Evolutionary conservation across 2,113 vertebrate genomes (phyloP).

Genomic region (Aleadryas rufinucha): DNA sequence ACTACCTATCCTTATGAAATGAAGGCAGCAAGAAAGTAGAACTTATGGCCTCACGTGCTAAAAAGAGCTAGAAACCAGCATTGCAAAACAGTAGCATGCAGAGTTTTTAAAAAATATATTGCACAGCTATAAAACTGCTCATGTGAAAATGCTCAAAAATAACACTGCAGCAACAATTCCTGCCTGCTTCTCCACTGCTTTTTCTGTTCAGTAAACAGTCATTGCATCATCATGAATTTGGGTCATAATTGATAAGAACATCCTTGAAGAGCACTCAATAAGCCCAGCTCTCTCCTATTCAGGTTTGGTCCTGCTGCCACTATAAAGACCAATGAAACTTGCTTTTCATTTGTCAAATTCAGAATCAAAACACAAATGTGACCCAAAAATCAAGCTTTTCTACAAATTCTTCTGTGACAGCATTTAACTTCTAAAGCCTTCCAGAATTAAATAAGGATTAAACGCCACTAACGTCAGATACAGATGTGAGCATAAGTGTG

Average conservation of each 20-base stretch:
- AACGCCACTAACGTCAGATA: fast-evolving
- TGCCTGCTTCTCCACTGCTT: background rate
- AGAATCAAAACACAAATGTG: background rate
- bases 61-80: background rate
- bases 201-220: background rate
- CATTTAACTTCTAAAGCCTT: background rate
- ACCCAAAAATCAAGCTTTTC: background rate
- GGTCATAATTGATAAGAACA: background rate
- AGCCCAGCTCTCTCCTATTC: background rate
- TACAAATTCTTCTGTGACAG: background rate
- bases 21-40: background rate
- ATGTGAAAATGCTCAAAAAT: background rate
- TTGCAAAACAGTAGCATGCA: background rate
- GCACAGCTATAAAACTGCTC: background rate
- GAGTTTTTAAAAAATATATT: background rate
- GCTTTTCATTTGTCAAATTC: background rate
- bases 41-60: background rate
- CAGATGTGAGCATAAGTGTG: background rate
- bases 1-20: background rate
- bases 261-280: background rate
- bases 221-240: no score
- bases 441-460: background rate
- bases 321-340: background rate
- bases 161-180: background rate
- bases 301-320: background rate